These are phyloP conservation scores for Anthrax anthrax DNA, from an alignment of 2,888 invertebrate genomes.

Conservation along the genomic window DNA sequence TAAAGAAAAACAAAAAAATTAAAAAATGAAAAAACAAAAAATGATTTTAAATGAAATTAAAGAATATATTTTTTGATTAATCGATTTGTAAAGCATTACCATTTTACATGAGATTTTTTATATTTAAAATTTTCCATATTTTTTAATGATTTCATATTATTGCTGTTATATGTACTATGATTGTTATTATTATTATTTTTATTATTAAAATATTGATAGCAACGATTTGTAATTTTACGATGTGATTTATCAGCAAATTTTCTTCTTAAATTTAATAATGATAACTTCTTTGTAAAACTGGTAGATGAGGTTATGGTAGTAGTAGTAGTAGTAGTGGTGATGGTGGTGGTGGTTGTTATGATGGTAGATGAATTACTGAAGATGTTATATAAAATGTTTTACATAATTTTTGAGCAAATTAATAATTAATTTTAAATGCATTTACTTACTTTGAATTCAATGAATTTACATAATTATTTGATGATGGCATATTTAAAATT, in stretches of 20 bases:
- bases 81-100: too few species aligned
- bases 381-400: neutral
- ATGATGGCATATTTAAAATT: neutral
- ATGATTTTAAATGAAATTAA: too few species aligned
- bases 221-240: neutral
- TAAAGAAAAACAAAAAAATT: neutral
- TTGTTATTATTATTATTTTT: too few species aligned
- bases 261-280: neutral
- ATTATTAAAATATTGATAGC: too few species aligned
- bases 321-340: too few species aligned
- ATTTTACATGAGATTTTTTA: neutral
- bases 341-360: too few species aligned
- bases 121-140: neutral
- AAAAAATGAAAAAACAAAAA: neutral
- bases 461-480: neutral
- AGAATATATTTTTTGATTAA: too few species aligned
- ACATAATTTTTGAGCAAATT: neutral
- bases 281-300: neutral
- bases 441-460: neutral
- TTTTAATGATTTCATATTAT: neutral
- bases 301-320: too few species aligned
- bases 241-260: neutral
- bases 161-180: too few species aligned
- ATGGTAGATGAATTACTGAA: too few species aligned
- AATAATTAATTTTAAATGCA: too few species aligned